Conservation (phyloP, 2,113 vertebrate species). For the Loxodonta africana region DNA sequence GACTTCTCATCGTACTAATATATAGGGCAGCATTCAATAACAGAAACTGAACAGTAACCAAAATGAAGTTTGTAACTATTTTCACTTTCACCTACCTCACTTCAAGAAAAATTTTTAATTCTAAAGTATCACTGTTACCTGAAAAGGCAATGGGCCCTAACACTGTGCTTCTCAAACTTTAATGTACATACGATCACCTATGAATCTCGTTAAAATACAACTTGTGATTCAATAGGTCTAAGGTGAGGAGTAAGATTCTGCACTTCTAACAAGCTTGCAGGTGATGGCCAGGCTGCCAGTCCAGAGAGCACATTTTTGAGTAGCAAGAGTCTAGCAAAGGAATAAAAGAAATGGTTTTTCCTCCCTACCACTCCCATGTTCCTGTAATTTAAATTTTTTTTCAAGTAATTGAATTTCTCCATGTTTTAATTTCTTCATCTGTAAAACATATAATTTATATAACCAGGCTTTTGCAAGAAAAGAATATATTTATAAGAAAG, state of each 20-base stretch:
- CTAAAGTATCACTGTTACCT: slow-evolving; percentile 41
- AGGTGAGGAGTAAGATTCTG: too few relatives aligned
- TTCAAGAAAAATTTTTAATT: slow-evolving; percentile 58
- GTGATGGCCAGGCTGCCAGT: background rate
- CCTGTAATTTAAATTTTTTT: background rate
- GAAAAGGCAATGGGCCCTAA: slow-evolving; percentile 42
- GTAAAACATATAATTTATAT: slow-evolving; percentile 58
- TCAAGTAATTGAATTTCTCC: slow-evolving; percentile 10
- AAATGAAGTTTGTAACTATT: slow-evolving; percentile 32
- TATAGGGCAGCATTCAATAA: background rate
- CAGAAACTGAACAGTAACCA: slow-evolving; percentile 55
- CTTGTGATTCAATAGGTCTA: background rate
- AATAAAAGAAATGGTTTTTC: background rate
- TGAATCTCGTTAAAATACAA: slow-evolving; percentile 59
- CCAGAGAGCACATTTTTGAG: slow-evolving; percentile 9
- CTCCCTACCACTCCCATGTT: background rate
- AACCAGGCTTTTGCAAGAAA: slow-evolving; percentile 40
- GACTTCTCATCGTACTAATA: background rate
- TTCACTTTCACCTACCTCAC: slow-evolving; percentile 15
- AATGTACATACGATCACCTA: background rate
- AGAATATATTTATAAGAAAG: background rate
- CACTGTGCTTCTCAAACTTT: slow-evolving; percentile 39
- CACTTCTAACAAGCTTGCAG: background rate
- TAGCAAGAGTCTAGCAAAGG: slow-evolving; percentile 15
- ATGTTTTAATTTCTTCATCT: slow-evolving; percentile 50